These are phyloP conservation scores for Smutsia temminckii DNA, from an alignment of 2,797 vertebrate genomes.

Conservation along the genomic window DNA sequence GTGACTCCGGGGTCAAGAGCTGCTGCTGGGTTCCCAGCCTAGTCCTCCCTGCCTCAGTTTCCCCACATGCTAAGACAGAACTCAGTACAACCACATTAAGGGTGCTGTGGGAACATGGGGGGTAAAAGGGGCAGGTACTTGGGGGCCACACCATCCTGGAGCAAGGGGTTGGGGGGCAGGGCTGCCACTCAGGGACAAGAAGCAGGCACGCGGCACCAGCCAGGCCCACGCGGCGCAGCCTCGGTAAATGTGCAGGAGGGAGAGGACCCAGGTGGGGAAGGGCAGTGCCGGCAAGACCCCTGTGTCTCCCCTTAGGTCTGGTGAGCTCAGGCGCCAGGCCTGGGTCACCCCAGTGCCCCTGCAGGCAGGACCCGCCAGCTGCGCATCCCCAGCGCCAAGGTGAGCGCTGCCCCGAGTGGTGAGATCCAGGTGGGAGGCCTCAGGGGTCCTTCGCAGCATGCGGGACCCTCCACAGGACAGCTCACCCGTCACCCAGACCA, in stretches of 20 bases:
- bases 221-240: rapidly evolving
- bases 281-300: not conserved
- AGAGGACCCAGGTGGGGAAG: not conserved
- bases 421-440: not conserved
- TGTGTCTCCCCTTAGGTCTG: not conserved
- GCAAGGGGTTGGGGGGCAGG: not conserved
- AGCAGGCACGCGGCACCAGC: not conserved
- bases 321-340: not conserved
- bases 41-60: not conserved
- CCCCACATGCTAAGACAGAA: not conserved
- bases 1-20: not conserved
- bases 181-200: not conserved
- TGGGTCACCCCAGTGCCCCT: too few species aligned
- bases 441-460: rapidly evolving
- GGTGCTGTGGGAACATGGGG: not conserved
- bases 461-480: not conserved
- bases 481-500: too few species aligned
- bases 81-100: not conserved
- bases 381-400: not conserved
- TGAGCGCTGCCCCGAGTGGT: not conserved
- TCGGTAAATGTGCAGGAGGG: not conserved
- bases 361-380: not conserved
- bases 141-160: not conserved
- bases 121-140: not conserved
- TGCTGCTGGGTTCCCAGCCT: not conserved